Conservation (phyloP, 2,888 invertebrate genomes). For the Exephanes ischioxanthus region DNA sequence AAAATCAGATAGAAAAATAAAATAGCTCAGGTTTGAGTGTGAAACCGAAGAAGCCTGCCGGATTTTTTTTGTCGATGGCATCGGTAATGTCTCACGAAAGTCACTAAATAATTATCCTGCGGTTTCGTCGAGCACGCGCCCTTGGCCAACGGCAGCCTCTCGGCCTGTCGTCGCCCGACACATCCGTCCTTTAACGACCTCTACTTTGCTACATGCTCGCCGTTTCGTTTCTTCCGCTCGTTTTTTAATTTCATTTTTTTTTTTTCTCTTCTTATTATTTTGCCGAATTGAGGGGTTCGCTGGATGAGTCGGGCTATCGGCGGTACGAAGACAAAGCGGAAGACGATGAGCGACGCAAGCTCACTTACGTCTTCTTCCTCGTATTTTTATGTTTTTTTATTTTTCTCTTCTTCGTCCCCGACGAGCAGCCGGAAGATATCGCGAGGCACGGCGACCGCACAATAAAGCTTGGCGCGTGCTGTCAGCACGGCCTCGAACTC, state of each 20-base stretch:
- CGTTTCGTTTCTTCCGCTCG: slow-evolving; percentile 9
- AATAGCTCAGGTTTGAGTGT: neutral
- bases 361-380: slow-evolving; percentile 19
- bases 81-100: slow-evolving; percentile 35
- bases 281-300: slow-evolving; percentile 24
- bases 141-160: slow-evolving; percentile 36
- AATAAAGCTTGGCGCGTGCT: slow-evolving; percentile 57
- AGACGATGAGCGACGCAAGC: slow-evolving; percentile 3
- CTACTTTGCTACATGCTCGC: slow-evolving; percentile 44
- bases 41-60: neutral
- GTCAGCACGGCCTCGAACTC: slow-evolving; percentile 41
- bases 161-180: slow-evolving; percentile 70
- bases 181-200: slow-evolving; percentile 72
- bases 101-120: slow-evolving; percentile 65
- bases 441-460: slow-evolving; percentile 38
- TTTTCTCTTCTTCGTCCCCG: neutral
- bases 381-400: neutral
- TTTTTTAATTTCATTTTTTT: slow-evolving; percentile 11
- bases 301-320: slow-evolving; percentile 2
- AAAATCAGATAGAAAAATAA: neutral
- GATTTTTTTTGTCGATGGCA: neutral
- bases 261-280: slow-evolving; percentile 16
- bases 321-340: slow-evolving; percentile 15
- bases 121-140: slow-evolving; percentile 78
- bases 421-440: slow-evolving; percentile 23